Base-by-base conservation (phyloP, 2,113 vertebrate species). In the Meleagris gallopavo region DNA sequence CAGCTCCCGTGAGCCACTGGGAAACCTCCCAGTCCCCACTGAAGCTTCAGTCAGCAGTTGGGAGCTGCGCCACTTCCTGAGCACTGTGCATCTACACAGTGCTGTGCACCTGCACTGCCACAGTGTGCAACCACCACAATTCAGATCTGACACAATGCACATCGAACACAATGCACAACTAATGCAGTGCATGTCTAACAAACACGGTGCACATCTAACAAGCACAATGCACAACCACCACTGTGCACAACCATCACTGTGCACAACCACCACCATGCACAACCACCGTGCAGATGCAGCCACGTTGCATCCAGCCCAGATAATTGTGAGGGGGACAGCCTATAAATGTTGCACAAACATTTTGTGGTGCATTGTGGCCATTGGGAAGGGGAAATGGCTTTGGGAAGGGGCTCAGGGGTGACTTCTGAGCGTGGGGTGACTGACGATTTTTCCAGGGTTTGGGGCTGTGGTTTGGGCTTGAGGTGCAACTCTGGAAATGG, bases 101-200 rank as follows among this genome's bases (percentile, higher is more conserved):
- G 24, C 48, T 40, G n/a, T n/a, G 40, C 45, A 3, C 7, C 9
- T 1, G 32, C 1, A 2, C 8, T 20, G 41, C 71, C 14, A 12
- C 36, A 4, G 14, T 11, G 74, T 43, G 34, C 30, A 30, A 29
- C 11, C 11, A 18, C 38, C 38, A 20, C 7, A 18, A 1, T 21
- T 17, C 32, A 6, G 3, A 55, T 6, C 7, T 3, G 40, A 2
- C 5, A 1, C 2, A 2, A 2, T 14, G 45, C 43, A 41, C 46
- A 1, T 5, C 5, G 1, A 19, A 18, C 17, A 11, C 30, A 20
- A 12, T 0, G 22, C 34, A 40, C 21, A 1, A 9, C 32, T 1
- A 55, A 30, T 8, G 22, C 54, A 55, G 9, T 6, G 48, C 19
- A 2, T 0, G 11, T 24, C 48, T 50, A 3, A 54, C 13, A 7